Evolutionary conservation across 2,888 invertebrate species (phyloP), one percentile per base, ranked within the genome.

Genomic region (Drosophila kanekoi): DNA sequence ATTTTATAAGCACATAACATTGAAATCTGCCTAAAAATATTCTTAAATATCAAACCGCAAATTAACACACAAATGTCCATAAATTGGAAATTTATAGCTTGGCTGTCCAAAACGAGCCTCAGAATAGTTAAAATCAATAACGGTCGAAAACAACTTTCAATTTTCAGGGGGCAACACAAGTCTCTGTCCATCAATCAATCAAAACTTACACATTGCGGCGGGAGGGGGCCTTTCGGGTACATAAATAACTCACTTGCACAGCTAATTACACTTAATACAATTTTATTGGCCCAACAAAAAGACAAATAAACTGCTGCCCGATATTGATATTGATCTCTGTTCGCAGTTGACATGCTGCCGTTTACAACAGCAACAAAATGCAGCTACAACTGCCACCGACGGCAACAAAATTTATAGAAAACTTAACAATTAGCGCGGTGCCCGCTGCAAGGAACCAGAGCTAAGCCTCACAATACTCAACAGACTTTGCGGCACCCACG

Each of bases 181-280:
- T 32, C 53, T 23, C 49, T 49, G 60, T 53, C 66, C 61, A 67
- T 81, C 72, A 81, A 87, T 87, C 81, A 87, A 87, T 84, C 81
- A 81, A 67, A 81, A 68, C 45, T 35, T 59, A 13, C 33, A 20
- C 16, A 18, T 40, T 13, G 28, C 6, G 2, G n/a, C 11, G 13
- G 16, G 2, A 28, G 28, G 28, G 23, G 44, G 41, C 28, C 41
- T 35, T 32, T 41, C 41, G 54, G 35, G 48, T 73, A 75, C 81
- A 85, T 85, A 85, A 85, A 85, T 86, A 85, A 85, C 86, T 87
- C 85, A 81, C 75, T 85, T 83, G 66, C 71, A 53, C 66, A 63
- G 48, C 87, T 85, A 85, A 85, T 87, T 85, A 79, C 83, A 81
- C 62, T 79, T 72, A 72, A 87, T 85, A 79, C 79, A 72, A 72